Evolutionary conservation across 2,797 vertebrate species (phyloP).

Genomic region (Gymnopithys bicolor): DNA sequence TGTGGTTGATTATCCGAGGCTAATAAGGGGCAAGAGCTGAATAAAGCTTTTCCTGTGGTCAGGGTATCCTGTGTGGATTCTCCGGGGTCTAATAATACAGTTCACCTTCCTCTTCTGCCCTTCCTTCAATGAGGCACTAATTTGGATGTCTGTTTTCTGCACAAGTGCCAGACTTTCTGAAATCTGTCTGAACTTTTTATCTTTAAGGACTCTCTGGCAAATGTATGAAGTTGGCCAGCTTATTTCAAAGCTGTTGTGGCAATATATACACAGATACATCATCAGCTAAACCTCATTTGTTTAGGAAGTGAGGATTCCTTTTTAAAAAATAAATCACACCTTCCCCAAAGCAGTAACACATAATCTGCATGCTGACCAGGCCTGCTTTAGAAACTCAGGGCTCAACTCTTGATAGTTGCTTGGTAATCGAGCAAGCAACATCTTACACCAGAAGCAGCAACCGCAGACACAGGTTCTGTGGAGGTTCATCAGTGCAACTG

Average conservation of each 20-base stretch:
- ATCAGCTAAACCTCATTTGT: not conserved
- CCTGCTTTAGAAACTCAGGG: conserved; percentile 1
- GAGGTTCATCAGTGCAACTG: not conserved
- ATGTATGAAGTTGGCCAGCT: not conserved
- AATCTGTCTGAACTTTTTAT: not conserved
- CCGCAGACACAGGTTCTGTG: not conserved
- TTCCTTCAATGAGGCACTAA: conserved; percentile 17
- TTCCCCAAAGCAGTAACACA: not conserved
- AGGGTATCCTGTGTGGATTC: conserved; percentile 64
- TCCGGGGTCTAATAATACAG: conserved; percentile 45
- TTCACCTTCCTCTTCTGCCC: conserved; percentile 66
- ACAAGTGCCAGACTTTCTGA: not conserved
- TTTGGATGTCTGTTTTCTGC: conserved; percentile 29
- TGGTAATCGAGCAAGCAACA: not conserved
- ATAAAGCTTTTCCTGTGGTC: conserved; percentile 67
- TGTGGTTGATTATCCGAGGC: conserved; percentile 54
- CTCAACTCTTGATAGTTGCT: not conserved
- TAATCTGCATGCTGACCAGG: not conserved
- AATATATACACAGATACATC: not conserved
- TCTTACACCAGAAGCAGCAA: not conserved
- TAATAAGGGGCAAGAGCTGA: conserved; percentile 54
- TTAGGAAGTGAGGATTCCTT: not conserved
- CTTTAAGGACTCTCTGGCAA: not conserved
- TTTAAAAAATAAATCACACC: not conserved
- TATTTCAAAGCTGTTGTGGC: not conserved